Evolutionary conservation across 2,113 vertebrate species (phyloP), one percentile per base, ranked within the genome.

Genomic region (Platysternon megacephalum): DNA sequence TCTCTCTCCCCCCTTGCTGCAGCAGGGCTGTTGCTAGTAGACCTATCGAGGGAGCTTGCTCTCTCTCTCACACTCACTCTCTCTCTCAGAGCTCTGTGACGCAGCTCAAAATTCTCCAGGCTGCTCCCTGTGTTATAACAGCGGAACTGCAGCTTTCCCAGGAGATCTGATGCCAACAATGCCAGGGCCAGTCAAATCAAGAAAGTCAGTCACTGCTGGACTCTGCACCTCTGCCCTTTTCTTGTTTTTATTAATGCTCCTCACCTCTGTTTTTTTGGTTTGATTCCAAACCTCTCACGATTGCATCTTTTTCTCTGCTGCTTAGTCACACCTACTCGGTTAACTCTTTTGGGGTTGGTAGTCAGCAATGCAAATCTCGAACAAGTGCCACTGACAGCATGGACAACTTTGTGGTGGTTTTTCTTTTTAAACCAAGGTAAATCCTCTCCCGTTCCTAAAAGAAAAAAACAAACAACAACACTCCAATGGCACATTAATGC

Each of bases 41-140:
- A 98, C 98, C 98, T 98, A 98, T 98, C 98, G 97, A 98, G 97
- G 96, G 96, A 98, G 98, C 98, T 98, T 96, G 97, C 98, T 98
- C 97, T 95, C 94, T 93, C 98, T 87, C 98, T 80, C 98, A 91
- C 98, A 83, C 91, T 97, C 97, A 95, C 97, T 97, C 98, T 87
- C 95, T 95, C 90, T 86, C 89, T 98, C 97, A 90, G 95, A 97
- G 98, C 98, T 98, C 98, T 99, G 99, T 99, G 99, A 99, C 99
- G 99, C 99, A 99, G 99, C 99, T 99, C 98, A 99, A 99, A 99
- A 99, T 99, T 99, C 99, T 99, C 99, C 98, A 98, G 98, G 98
- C 98, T 99, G 98, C 98, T 98, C 98, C 99, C 98, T 98, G 98
- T 99, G 99, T 99, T 98, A 98, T 98, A 98, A 98, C 98, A 97